These are phyloP conservation scores for Neelides folsomi DNA, from an alignment of 2,888 invertebrate genomes.

Conservation along the genomic window DNA sequence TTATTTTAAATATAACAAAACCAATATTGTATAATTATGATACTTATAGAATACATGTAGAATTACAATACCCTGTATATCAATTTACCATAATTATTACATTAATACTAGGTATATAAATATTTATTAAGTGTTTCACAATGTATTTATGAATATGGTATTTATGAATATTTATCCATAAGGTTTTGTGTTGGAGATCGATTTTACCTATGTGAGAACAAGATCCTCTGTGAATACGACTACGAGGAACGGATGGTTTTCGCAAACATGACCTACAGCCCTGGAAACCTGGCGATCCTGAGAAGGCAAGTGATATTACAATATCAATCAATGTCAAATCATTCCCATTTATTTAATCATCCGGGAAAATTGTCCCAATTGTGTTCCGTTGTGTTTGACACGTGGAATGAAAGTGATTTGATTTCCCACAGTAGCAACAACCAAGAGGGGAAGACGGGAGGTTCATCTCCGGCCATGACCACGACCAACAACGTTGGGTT, in stretches of 20 bases:
- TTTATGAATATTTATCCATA: slow-evolving; percentile 48
- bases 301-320: slow-evolving; percentile 58
- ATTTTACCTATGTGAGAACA: slow-evolving; percentile 92
- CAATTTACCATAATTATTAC: too few species aligned
- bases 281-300: slow-evolving; percentile 72
- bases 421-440: slow-evolving; percentile 14
- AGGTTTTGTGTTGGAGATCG: slow-evolving; percentile 97
- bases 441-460: slow-evolving; percentile 22
- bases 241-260: slow-evolving; percentile 91
- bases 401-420: too few species aligned
- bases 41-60: too few species aligned
- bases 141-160: slow-evolving; percentile 57
- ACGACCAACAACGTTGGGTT: too few species aligned
- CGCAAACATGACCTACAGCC: slow-evolving; percentile 82
- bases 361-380: not conserved
- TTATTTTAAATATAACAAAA: too few species aligned
- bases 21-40: too few species aligned
- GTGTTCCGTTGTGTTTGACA: not conserved
- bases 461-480: slow-evolving; percentile 1
- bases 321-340: not conserved
- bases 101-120: too few species aligned
- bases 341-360: not conserved
- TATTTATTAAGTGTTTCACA: too few species aligned
- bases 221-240: slow-evolving; percentile 94
- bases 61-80: too few species aligned